phyloP scores from a whole-genome alignment of 2,797 vertebrate genomes.

The Salmo trutta region DNA sequence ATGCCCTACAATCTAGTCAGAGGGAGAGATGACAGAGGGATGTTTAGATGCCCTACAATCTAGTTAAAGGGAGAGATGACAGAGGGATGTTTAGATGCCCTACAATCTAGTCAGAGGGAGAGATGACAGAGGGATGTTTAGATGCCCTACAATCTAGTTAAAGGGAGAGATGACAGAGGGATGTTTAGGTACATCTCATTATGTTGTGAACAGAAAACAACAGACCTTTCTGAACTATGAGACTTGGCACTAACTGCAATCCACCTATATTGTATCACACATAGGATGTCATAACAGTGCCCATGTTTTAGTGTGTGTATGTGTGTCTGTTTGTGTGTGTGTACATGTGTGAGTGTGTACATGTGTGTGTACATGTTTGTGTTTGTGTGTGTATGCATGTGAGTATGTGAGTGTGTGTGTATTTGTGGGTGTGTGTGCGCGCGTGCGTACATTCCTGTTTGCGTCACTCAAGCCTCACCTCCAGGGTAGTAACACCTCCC shows the following conservation, averaged over 20 bases:
- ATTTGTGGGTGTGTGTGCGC: neutral
- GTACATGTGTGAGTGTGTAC: no score
- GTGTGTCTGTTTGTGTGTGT: neutral
- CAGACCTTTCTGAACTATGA: neutral
- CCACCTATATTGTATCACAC: no score
- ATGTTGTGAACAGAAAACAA: neutral
- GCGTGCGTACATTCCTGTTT: slow-evolving; percentile 36
- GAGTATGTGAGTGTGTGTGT: slow-evolving; percentile 61
- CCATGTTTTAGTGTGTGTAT: no score
- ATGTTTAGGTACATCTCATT: neutral
- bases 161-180: slow-evolving; percentile 41
- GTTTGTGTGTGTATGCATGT: slow-evolving; percentile 92
- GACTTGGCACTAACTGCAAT: neutral
- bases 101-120: slow-evolving; percentile 77
- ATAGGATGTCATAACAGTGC: no score
- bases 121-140: slow-evolving; percentile 84
- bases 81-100: slow-evolving; percentile 88
- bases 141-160: slow-evolving; percentile 81
- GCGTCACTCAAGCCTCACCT: slow-evolving; percentile 77
- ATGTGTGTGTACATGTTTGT: slow-evolving; percentile 78
- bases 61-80: slow-evolving; percentile 38
- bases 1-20: slow-evolving; percentile 81
- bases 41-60: slow-evolving; percentile 90
- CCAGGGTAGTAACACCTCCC: slow-evolving; percentile 83
- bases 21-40: slow-evolving; percentile 69